A percentile compares a stretch with the other conserved stretches of the same genome.
These are phyloP conservation scores for Esox masquinongy DNA, from an alignment of 2,797 vertebrate genomes.

Conservation along the genomic window DNA sequence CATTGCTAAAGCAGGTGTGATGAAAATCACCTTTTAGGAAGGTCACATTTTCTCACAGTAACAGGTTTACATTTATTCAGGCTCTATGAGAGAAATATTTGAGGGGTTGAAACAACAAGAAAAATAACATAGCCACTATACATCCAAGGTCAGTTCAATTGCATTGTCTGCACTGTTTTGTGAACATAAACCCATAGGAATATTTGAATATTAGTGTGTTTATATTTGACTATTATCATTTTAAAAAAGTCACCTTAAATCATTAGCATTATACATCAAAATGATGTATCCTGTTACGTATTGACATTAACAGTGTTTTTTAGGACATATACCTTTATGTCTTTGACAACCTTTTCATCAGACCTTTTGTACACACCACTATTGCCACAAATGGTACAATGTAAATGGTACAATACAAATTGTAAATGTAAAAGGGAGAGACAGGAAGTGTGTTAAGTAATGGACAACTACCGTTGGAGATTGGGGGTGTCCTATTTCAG, in stretches of 20 bases:
- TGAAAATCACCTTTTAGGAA: background rate
- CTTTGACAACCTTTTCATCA: background rate
- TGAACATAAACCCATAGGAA: slow-evolving; percentile 61
- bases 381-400: background rate
- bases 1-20: background rate
- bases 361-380: background rate
- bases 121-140: slow-evolving; percentile 37
- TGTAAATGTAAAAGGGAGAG: background rate
- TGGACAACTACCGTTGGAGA: slow-evolving; percentile 45
- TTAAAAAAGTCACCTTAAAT: slow-evolving; percentile 28
- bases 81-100: slow-evolving; percentile 46
- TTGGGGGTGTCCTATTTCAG: slow-evolving; percentile 63
- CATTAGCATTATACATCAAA: background rate
- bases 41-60: background rate
- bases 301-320: background rate
- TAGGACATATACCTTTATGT: background rate
- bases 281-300: background rate
- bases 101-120: slow-evolving; percentile 55
- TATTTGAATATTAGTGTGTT: slow-evolving; percentile 48
- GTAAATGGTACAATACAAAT: background rate
- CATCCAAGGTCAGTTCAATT: slow-evolving; percentile 55
- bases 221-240: slow-evolving; percentile 48
- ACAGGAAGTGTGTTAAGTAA: slow-evolving; percentile 36
- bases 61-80: background rate
- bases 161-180: slow-evolving; percentile 50